A percentile compares a stretch with the other conserved stretches of the same genome.
phyloP scores from a whole-genome alignment of 2,113 vertebrate genomes.

The Pachyramphus minor region DNA sequence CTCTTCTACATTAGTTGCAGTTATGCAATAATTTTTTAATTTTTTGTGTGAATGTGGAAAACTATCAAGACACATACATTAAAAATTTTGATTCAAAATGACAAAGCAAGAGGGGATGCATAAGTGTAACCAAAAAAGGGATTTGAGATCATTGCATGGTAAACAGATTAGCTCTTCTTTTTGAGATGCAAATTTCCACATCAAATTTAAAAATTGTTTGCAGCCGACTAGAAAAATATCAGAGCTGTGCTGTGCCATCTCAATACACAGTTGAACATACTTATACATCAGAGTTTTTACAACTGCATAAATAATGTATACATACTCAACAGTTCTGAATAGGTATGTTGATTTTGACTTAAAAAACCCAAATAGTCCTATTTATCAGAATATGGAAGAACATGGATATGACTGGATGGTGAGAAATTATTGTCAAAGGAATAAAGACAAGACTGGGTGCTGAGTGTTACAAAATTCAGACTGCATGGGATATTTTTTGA shows the following conservation, averaged over 20 bases:
- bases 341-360: neutral
- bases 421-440: neutral
- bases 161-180: neutral
- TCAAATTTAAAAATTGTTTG: neutral
- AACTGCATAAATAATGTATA: neutral
- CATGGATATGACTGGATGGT: neutral
- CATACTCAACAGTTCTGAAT: neutral
- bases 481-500: neutral
- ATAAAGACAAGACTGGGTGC: neutral
- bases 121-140: neutral
- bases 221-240: neutral
- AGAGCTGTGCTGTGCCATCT: neutral
- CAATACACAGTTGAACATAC: neutral
- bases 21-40: neutral
- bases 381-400: neutral
- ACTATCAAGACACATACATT: neutral
- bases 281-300: neutral
- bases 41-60: neutral
- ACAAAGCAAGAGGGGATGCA: neutral
- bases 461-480: neutral
- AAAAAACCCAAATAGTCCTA: neutral
- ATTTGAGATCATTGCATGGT: neutral
- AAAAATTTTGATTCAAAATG: neutral
- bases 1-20: neutral
- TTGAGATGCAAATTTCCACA: slow-evolving; percentile 26